Evolutionary conservation across 2,888 invertebrate genomes (phyloP), one percentile per base, ranked within the genome.

Genomic region (Megamerina dolium): DNA sequence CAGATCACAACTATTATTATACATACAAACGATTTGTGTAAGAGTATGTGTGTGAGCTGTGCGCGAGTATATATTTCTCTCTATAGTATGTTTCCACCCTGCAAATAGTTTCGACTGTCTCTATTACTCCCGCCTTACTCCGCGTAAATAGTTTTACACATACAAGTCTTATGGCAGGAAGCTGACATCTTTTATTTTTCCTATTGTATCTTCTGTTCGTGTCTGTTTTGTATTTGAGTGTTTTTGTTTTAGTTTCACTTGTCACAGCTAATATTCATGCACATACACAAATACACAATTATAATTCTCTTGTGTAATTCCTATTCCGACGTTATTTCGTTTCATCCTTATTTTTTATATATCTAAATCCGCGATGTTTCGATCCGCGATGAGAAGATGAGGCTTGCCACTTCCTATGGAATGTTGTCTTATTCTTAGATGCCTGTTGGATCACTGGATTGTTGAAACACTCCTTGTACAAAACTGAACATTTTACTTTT

Each of bases 341-440:
- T 30, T 40, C 46, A 35, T 47, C 44, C 20, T 46, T 26, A 12
- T 45, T 43, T 51, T 42, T 44, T 46, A 47, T 54, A 47, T 54
- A 48, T 54, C 50, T 54, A 56, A 54, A 56, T 53, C 53, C 54
- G 54, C 54, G 53, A 51, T 50, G 52, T 51, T 54, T 53, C 56
- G 51, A 53, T 54, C 53, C 51, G 50, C 52, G 52, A 43, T 35
- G 48, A 45, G 49, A 36, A 46, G 49, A 48, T 21, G 31, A 31
- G 30, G 33, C n/a, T n/a, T n/a, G n/a, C n/a, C n/a, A n/a, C n/a
- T n/a, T n/a, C n/a, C n/a, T n/a, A n/a, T n/a, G n/a, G n/a, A n/a
- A n/a, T n/a, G n/a, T n/a, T n/a, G n/a, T n/a, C n/a, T n/a, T n/a
- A n/a, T n/a, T n/a, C n/a, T n/a, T n/a, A n/a, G n/a, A n/a, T n/a